Conservation (phyloP, 2,888 invertebrate species). For the Beris morrisii region DNA sequence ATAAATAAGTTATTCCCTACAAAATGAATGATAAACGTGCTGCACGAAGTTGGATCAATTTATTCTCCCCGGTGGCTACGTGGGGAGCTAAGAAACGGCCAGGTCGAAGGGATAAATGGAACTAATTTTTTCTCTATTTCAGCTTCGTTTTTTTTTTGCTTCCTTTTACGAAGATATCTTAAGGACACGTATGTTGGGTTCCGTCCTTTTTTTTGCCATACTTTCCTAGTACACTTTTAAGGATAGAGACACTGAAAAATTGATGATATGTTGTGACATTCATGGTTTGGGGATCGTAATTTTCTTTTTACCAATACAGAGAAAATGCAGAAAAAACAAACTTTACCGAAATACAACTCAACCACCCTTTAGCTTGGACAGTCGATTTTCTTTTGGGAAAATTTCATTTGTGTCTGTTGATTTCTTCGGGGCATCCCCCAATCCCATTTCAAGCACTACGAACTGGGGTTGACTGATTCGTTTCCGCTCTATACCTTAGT, state of each 20-base stretch:
- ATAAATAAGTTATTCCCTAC: no score
- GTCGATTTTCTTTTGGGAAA: conserved; percentile 10
- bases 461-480: conserved; percentile 1
- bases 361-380: no score
- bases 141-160: not conserved
- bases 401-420: conserved; percentile 16
- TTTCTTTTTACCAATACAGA: no score
- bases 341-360: no score
- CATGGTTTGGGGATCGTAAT: not conserved
- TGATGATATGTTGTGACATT: conserved; percentile 31
- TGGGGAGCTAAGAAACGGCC: not conserved
- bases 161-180: not conserved
- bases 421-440: not conserved
- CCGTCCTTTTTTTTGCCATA: not conserved
- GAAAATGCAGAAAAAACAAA: no score
- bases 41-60: no score
- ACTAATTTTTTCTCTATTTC: conserved; percentile 15
- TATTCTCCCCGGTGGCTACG: no score
- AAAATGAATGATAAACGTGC: no score
- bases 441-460: not conserved
- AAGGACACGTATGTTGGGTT: not conserved
- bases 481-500: not conserved
- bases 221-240: conserved; percentile 8
- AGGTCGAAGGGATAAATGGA: conserved; percentile 11
- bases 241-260: conserved; percentile 26